Evolutionary conservation across 2,797 vertebrate genomes (phyloP).

Genomic region (Champsocephalus esox): DNA sequence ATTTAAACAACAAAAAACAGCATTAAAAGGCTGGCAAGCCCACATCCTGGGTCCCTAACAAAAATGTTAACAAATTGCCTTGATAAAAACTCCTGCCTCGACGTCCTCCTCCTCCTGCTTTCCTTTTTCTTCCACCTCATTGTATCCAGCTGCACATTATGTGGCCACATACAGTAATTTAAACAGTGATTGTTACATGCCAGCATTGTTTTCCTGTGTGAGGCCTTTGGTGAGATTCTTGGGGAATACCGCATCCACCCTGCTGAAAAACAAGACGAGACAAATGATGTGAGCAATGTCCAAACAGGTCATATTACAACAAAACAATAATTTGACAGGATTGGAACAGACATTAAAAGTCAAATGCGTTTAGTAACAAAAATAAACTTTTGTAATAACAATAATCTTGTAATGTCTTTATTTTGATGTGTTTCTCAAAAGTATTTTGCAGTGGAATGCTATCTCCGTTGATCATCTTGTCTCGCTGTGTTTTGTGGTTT

Average conservation of each 20-base stretch:
- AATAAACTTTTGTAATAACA: constrained; percentile 60
- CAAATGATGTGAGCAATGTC: constrained; percentile 84
- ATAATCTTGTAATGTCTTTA: constrained; percentile 63
- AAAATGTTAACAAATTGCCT: constrained; percentile 72
- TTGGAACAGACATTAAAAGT: constrained; percentile 58
- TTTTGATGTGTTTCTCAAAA: constrained; percentile 56
- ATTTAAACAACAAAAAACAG: constrained; percentile 60
- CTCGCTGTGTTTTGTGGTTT: constrained; percentile 74
- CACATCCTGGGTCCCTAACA: constrained; percentile 53
- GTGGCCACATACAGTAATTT: constrained; percentile 74
- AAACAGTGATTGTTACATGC: constrained; percentile 79
- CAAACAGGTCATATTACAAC: constrained; percentile 83
- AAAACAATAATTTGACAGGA: constrained; percentile 80
- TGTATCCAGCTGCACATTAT: constrained; percentile 75
- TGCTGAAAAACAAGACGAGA: constrained; percentile 81
- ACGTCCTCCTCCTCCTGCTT: constrained; percentile 20
- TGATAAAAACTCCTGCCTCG: constrained; percentile 59
- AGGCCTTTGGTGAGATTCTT: constrained; percentile 82
- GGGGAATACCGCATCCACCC: constrained; percentile 80
- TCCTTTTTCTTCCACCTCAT: constrained; percentile 46
- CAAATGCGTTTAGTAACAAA: constrained; percentile 57
- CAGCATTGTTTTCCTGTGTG: constrained; percentile 80
- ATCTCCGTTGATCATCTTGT: constrained; percentile 57
- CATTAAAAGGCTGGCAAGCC: constrained; percentile 51
- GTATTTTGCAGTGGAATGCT: constrained; percentile 60